A percentile compares a stretch with the other conserved stretches of the same genome.
phyloP scores from a whole-genome alignment of 2,113 vertebrate species.

The Melanerpes aurifrons region DNA sequence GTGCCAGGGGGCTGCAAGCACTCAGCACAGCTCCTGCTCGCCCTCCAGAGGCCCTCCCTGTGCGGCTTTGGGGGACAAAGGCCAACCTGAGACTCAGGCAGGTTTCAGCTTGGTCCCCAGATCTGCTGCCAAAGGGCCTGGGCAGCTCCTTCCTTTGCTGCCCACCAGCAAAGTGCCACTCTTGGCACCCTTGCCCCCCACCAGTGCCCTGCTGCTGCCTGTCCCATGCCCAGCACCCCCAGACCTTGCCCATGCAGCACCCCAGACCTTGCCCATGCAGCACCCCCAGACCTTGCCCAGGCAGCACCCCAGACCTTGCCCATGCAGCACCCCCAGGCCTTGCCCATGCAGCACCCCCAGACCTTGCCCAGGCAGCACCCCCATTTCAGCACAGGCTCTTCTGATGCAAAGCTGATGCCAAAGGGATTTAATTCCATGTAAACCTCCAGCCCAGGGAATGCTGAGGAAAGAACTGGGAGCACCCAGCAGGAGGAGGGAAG shows the following conservation, averaged over 20 bases:
- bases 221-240: no score
- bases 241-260: no score
- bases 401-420: neutral
- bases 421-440: slow-evolving; percentile 54
- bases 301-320: neutral
- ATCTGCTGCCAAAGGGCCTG: neutral
- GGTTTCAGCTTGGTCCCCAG: no score
- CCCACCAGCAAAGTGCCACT: neutral
- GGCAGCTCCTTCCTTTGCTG: neutral
- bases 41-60: neutral
- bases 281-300: no score
- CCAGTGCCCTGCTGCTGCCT: neutral
- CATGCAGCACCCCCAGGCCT: neutral
- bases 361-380: no score
- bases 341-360: no score
- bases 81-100: accelerated
- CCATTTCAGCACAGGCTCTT: no score
- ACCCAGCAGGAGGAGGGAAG: neutral
- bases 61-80: neutral
- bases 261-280: neutral
- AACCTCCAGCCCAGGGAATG: neutral
- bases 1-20: neutral
- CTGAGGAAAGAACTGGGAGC: slow-evolving; percentile 12
- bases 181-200: neutral
- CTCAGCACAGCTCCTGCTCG: accelerated